Base-by-base conservation (phyloP, 1,140 invertebrate genomes). In the Pseudoatta argentina region DNA sequence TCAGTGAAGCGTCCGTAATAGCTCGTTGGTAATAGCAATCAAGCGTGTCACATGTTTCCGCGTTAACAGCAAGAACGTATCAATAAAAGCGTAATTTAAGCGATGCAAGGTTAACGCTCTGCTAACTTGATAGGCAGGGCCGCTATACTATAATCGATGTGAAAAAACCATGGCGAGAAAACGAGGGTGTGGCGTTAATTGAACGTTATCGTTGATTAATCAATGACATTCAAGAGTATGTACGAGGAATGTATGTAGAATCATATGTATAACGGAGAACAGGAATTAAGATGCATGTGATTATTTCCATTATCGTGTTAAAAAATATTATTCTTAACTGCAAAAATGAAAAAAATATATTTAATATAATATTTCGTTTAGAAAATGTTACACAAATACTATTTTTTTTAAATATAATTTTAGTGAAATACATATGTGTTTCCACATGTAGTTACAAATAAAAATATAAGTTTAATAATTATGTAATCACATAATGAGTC, bases 81-180 rank as follows among this genome's bases (percentile, higher is more conserved):
- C 21, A 81, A 69, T 81, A 57, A 71, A 71, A 81, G 64, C 64
- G 30, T 71, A 81, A 81, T 81, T 81, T 71, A 59, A 81, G 78
- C 64, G 51, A 51, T 69, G 69, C 51, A 72, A 27, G 57, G 59
- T 78, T 67, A 79, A 79, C 48, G 63, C 48, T 53, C 39, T 30
- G 44, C 24, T 83, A 75, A 83, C 55, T 34, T 53, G 55, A 73
- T 63, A 83, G 39, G 57, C 69, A 75, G 44, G 55, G 18, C 39
- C 27, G 55, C n/a, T 34, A 0, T 51, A 51, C 55, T 39, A 44
- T 83, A 83, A 83, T 75, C 69, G 69, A 83, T 72, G 63, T 83
- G 55, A 61, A 39, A 83, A 83, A 75, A 83, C n/a, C 18, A 16
- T 83, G n/a, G 24, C 14, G 57, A 34, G 69, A n/a, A 61, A 83